phyloP scores from a whole-genome alignment of 2,113 vertebrate genomes.

The Saccopteryx bilineata region DNA sequence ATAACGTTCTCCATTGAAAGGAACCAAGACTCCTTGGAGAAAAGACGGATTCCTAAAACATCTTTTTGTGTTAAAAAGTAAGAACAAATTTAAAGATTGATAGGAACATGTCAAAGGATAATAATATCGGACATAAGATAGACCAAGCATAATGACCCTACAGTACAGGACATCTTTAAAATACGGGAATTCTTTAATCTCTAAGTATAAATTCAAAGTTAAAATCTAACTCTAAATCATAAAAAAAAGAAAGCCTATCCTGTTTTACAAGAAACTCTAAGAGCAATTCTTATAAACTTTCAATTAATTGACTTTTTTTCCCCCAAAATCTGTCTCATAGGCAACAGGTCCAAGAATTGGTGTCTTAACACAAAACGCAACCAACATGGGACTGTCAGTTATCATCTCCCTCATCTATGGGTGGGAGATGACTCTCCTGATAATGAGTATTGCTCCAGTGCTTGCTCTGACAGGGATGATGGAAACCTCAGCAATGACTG shows the following conservation, averaged over 20 bases:
- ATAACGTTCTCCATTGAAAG: not conserved
- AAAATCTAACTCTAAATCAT: not conserved
- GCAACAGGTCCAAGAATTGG: constrained; percentile 76
- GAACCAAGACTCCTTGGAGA: not conserved
- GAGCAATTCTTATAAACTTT: constrained; percentile 4
- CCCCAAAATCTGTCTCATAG: constrained; percentile 58
- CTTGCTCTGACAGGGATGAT: constrained; percentile 79
- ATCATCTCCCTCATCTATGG: constrained; percentile 72
- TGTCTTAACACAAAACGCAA: constrained; percentile 75
- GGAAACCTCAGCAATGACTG: constrained; percentile 67
- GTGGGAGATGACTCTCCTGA: constrained; percentile 82
- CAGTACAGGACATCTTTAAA: constrained; percentile 35
- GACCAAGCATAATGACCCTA: not conserved
- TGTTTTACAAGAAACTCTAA: constrained; percentile 44
- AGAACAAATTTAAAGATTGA: not conserved
- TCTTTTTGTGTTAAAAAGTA: constrained; percentile 24
- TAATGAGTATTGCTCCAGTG: constrained; percentile 75
- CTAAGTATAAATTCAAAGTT: constrained; percentile 27
- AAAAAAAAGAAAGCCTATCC: not conserved
- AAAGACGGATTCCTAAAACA: constrained; percentile 36
- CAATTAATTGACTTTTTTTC: constrained; percentile 25
- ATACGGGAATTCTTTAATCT: constrained; percentile 32
- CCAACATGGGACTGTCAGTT: constrained; percentile 77
- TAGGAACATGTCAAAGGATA: not conserved
- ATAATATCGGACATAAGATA: not conserved